Evolutionary conservation across 1,140 invertebrate genomes (phyloP), one percentile per base, ranked within the genome.

Genomic region (Papilio glaucus): DNA sequence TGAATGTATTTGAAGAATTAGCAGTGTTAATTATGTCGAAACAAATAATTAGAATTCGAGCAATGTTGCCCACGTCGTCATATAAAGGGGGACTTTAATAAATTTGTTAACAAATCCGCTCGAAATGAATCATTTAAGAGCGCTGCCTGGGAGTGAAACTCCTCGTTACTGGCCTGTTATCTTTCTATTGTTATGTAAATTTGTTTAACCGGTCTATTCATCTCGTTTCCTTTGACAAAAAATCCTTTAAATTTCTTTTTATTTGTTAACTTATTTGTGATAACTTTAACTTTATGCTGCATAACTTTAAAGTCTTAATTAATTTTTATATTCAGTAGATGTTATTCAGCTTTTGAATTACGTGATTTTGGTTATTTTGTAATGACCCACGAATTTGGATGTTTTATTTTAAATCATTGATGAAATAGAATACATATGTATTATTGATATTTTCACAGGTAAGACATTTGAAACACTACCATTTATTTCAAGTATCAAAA

Each of bases 41-140:
- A 57, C 8, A 57, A 57, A 24, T 57, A 24, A 53, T 53, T 53
- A 21, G 24, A 24, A 57, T 57, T 57, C 24, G 18, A 57, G 49
- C 2, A 21, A 10, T 57, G 49, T 10, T 26, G 24, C 29, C 29
- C 6, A n/a, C n/a, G n/a, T 57, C 49, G 49, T 57, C 49, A 57
- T 57, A 57, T 57, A 57, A 57, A 57, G 21, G 45, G 45, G 45
- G 49, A 57, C 24, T 57, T 57, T 24, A 57, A 57, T 57, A 24
- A 57, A 57, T 57, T 57, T 57, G 49, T 57, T 57, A 57, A 57
- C 49, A 57, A 57, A 57, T 57, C 49, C 45, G 45, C 45, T 57
- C 49, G 18, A 26, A 57, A 57, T 57, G 21, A 57, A 57, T 57
- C 49, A 26, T 57, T 57, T 57, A 57, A 57, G 49, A 57, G 49